Evolutionary conservation across 1,140 invertebrate genomes (phyloP), one percentile per base, ranked within the genome.

Genomic region (Mercenaria mercenaria): DNA sequence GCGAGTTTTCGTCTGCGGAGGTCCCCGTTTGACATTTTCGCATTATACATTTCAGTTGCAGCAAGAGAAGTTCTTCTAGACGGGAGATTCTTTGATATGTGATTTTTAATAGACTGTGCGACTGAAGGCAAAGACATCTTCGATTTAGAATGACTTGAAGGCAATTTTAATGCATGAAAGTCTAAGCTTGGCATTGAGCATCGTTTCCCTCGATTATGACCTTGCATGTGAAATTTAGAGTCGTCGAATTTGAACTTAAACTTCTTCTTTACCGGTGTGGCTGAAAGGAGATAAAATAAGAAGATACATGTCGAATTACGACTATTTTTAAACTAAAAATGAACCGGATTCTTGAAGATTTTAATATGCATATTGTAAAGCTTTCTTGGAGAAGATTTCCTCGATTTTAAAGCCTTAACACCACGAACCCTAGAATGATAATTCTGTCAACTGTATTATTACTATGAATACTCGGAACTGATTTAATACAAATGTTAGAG

Each of bases 221-320:
- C 56, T 56, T 69, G 72, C 23, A 59, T 59, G 77, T 52, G 41
- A 80, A 80, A 88, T 26, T 81, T 37, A 11, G 76, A 26, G 1
- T 88, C 86, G 13, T 88, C 86, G 10, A 88, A 47, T 52, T 88
- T 88, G 34, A 88, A 88, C 34, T 88, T 88, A 26, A 88, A 88
- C 43, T 88, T 88, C 34, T 52, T 80, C 39, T 88, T 88, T 11
- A 34, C 29, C 1, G 86, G 86, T 34, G 86, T 88, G 2, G 86
- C 86, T 88, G 61, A 81, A 88, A 88, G n/a, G 32, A 79, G 0
- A 81, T 59, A 39, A 8, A 80, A 43, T n/a, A n/a, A n/a, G n/a
- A n/a, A n/a, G n/a, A n/a, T n/a, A n/a, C n/a, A 76, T 11, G 11
- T 26, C 10, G 11, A 67, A 26, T 67, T 67, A 10, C 10, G n/a